Evolutionary conservation across 2,888 invertebrate species (phyloP).

Genomic region (Hypolimnas misippus): DNA sequence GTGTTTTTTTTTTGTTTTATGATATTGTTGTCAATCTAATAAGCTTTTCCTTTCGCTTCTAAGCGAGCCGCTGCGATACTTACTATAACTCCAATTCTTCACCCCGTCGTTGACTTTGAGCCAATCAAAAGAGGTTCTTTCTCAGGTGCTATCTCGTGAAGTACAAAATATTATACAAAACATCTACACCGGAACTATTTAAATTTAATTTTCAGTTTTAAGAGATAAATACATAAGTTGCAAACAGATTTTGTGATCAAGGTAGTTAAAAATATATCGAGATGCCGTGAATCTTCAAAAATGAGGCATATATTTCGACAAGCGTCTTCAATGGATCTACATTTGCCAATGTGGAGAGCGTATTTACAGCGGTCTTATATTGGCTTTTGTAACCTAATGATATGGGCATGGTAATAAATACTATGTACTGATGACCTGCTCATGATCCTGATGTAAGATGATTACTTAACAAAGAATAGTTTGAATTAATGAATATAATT

Average conservation of each 20-base stretch:
- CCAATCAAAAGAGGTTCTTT: constrained; percentile 9
- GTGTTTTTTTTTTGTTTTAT: neutral
- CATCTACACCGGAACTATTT: no score
- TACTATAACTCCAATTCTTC: constrained; percentile 23
- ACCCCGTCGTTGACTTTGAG: constrained; percentile 3
- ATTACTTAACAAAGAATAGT: no score
- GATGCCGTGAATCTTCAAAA: constrained; percentile 2
- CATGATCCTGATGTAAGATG: neutral
- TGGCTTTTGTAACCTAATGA: constrained; percentile 21
- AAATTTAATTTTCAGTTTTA: no score
- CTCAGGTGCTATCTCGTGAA: constrained; percentile 6
- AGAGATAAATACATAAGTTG: neutral
- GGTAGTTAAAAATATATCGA: neutral
- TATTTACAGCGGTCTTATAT: constrained; percentile 65
- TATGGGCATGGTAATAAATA: neutral
- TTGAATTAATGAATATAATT: no score
- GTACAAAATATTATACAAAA: no score
- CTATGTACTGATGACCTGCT: constrained; percentile 36
- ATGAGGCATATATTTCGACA: neutral
- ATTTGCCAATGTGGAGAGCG: constrained; percentile 47
- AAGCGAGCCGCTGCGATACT: constrained; percentile 29
- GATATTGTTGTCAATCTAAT: neutral
- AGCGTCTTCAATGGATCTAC: constrained; percentile 20
- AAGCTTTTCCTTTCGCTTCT: constrained; percentile 4
- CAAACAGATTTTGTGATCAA: neutral